A percentile compares a stretch with the other conserved stretches of the same genome.
Evolutionary conservation across 2,797 vertebrate genomes (phyloP).

Genomic region (Clarias pachynema): DNA sequence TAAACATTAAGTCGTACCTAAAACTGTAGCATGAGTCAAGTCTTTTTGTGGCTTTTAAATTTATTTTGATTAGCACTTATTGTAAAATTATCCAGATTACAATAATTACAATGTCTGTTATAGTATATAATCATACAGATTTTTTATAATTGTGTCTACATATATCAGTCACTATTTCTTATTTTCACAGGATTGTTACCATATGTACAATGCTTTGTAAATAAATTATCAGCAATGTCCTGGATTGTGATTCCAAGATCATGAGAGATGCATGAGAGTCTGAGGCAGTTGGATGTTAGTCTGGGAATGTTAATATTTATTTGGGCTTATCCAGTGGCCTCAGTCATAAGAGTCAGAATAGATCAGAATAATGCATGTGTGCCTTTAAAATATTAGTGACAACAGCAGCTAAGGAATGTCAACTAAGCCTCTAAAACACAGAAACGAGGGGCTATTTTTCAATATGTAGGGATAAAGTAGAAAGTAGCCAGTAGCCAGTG

Average conservation of each 20-base stretch:
- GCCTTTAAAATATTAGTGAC: background rate
- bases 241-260: background rate
- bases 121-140: background rate
- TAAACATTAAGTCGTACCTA: background rate
- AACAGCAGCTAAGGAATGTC: background rate
- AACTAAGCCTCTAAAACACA: background rate
- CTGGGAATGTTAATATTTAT: slow-evolving; percentile 8
- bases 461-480: background rate
- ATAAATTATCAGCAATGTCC: background rate
- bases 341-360: background rate
- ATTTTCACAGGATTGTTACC: background rate
- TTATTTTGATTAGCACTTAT: background rate
- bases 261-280: background rate
- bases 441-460: background rate
- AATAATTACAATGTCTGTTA: background rate
- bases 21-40: background rate
- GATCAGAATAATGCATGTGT: background rate
- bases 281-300: background rate
- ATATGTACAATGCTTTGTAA: background rate
- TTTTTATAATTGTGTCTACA: background rate
- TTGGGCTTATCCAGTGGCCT: background rate
- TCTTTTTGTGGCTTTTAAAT: background rate
- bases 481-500: background rate
- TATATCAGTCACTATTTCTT: background rate
- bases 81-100: background rate